phyloP scores from a whole-genome alignment of 2,888 invertebrate species.

The Patella depressa region DNA sequence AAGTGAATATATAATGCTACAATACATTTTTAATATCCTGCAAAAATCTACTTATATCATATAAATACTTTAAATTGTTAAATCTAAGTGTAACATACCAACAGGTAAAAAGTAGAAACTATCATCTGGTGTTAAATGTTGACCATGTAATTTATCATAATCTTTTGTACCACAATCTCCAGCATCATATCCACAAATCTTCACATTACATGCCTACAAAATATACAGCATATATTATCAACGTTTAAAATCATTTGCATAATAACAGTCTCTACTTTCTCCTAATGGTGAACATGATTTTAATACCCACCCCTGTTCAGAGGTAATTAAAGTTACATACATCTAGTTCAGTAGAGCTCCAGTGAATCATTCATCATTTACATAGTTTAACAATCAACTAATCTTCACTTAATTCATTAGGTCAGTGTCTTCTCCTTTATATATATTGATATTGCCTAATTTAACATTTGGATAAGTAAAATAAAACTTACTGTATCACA shows the following conservation, averaged over 20 bases:
- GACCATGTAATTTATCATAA: slow-evolving; percentile 58
- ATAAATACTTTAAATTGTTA: not conserved
- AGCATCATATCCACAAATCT: slow-evolving; percentile 73
- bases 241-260: too few relatives aligned
- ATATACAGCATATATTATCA: not conserved
- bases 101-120: slow-evolving; percentile 61
- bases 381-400: too few relatives aligned
- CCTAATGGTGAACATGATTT: too few relatives aligned
- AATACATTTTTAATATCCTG: not conserved
- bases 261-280: too few relatives aligned
- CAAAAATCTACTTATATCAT: not conserved
- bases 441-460: not conserved
- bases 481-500: slow-evolving; percentile 71
- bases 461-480: not conserved
- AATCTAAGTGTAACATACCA: slow-evolving; percentile 52
- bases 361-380: too few relatives aligned
- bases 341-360: too few relatives aligned
- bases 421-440: too few relatives aligned
- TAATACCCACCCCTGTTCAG: too few relatives aligned
- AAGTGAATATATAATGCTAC: not conserved
- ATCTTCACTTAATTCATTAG: too few relatives aligned
- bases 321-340: too few relatives aligned
- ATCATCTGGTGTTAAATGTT: slow-evolving; percentile 45
- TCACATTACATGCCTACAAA: slow-evolving; percentile 69
- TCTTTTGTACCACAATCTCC: slow-evolving; percentile 73